Evolutionary conservation across 2,113 vertebrate species (phyloP).

Genomic region (Elgaria multicarinata): DNA sequence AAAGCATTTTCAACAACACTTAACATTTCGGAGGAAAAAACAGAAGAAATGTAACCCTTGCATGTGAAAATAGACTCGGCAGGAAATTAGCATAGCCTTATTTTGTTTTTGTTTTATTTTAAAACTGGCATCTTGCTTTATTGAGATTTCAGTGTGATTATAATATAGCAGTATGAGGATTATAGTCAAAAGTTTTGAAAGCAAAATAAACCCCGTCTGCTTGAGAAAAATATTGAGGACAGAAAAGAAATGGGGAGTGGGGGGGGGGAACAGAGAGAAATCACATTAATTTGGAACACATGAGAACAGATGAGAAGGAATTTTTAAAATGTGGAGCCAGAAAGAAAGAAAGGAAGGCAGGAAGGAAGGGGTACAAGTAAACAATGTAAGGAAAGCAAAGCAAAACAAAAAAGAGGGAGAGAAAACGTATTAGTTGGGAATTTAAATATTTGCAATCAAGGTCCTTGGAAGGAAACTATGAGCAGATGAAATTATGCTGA

Average conservation of each 20-base stretch:
- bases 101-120: background rate
- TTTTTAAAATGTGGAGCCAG: background rate
- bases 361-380: background rate
- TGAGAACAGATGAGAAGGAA: slow-evolving; percentile 8
- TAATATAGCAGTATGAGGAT: background rate
- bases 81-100: background rate
- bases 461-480: background rate
- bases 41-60: background rate
- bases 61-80: background rate
- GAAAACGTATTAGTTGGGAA: background rate
- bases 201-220: background rate
- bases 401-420: background rate
- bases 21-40: background rate
- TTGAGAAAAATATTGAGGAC: background rate
- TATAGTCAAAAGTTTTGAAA: background rate
- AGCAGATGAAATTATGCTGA: background rate
- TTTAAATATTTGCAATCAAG: background rate
- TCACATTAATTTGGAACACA: slow-evolving; percentile 12
- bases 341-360: background rate
- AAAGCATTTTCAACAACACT: background rate
- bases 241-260: background rate
- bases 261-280: background rate
- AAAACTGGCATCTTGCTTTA: background rate
- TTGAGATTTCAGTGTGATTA: background rate
- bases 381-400: background rate